phyloP scores from a whole-genome alignment of 2,888 invertebrate genomes.

The Caenorhabditis parvicauda region DNA sequence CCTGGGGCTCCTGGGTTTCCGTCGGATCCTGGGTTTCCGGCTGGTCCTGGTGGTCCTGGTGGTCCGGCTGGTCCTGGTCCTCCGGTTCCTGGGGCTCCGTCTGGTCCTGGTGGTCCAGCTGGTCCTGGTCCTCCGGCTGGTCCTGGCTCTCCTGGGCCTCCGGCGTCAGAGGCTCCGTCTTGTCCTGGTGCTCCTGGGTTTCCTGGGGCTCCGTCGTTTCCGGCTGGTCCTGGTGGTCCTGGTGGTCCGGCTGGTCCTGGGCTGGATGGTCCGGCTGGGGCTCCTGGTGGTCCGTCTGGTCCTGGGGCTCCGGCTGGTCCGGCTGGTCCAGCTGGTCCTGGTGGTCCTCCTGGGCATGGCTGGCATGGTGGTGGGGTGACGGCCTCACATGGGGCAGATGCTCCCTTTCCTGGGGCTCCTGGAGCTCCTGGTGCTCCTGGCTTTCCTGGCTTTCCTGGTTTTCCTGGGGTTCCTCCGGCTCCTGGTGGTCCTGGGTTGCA shows the following conservation, averaged over 20 bases:
- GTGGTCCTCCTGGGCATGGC: conserved; percentile 35
- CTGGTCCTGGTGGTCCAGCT: conserved; percentile 32
- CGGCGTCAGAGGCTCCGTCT: conserved; percentile 19
- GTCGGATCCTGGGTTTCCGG: conserved; percentile 28
- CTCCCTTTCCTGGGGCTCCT: conserved; percentile 40
- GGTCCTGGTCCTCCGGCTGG: conserved; percentile 35
- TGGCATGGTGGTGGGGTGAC: conserved; percentile 38
- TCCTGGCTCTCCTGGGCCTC: conserved; percentile 36
- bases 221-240: conserved; percentile 35
- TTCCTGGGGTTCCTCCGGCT: conserved; percentile 36
- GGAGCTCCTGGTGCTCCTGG: conserved; percentile 42
- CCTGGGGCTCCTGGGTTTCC: conserved; percentile 34
- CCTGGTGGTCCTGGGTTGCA: conserved; percentile 41
- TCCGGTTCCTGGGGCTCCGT: conserved; percentile 30
- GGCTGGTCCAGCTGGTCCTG: conserved; percentile 35
- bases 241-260: conserved; percentile 32
- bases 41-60: conserved; percentile 31
- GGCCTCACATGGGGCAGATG: conserved; percentile 33
- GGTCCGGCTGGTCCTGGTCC: conserved; percentile 31
- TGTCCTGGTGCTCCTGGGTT: conserved; percentile 34
- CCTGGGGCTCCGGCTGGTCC: conserved; percentile 38
- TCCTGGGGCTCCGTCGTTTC: conserved; percentile 35
- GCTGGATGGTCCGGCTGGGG: conserved; percentile 26
- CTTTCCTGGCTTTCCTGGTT: conserved; percentile 35
- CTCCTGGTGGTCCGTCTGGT: conserved; percentile 32